Conservation (phyloP, 2,888 invertebrate species). For the Drosophila neutralis region DNA sequence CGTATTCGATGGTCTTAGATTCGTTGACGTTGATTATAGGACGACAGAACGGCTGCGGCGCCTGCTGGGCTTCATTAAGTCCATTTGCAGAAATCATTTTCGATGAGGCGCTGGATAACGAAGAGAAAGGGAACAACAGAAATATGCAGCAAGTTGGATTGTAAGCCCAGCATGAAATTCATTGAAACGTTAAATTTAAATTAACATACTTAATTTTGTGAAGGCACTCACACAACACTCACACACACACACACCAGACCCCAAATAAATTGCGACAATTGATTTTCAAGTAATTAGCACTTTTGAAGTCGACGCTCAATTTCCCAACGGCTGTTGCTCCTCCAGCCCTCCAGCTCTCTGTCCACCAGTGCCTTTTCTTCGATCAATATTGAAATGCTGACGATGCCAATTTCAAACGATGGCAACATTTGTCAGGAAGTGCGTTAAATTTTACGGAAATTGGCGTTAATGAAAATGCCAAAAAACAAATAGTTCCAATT, state of each 20-base stretch:
- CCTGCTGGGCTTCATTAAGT: conserved; percentile 64
- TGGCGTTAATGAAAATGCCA: conserved; percentile 72
- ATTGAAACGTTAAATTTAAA: conserved; percentile 76
- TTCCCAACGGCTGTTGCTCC: conserved; percentile 35
- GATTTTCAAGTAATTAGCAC: conserved; percentile 76
- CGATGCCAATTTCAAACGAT: conserved; percentile 29
- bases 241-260: conserved; percentile 1
- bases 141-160: conserved; percentile 35
- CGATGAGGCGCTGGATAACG: conserved; percentile 1
- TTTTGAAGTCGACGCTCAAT: conserved; percentile 44
- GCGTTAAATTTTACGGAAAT: conserved; percentile 74
- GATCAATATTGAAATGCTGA: conserved; percentile 17
- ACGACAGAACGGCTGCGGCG: conserved; percentile 17
- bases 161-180: conserved; percentile 58
- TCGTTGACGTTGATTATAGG: conserved; percentile 57
- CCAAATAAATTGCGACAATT: conserved; percentile 76
- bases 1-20: conserved; percentile 56
- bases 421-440: conserved; percentile 75
- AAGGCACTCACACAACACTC: conserved; percentile 17
- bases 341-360: not conserved
- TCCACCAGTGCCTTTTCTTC: not conserved
- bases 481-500: conserved; percentile 77
- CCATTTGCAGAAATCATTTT: conserved; percentile 57
- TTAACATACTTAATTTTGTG: conserved; percentile 77
- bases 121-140: not conserved